Conservation (phyloP, 2,113 vertebrate species). For the Scortum barcoo region DNA sequence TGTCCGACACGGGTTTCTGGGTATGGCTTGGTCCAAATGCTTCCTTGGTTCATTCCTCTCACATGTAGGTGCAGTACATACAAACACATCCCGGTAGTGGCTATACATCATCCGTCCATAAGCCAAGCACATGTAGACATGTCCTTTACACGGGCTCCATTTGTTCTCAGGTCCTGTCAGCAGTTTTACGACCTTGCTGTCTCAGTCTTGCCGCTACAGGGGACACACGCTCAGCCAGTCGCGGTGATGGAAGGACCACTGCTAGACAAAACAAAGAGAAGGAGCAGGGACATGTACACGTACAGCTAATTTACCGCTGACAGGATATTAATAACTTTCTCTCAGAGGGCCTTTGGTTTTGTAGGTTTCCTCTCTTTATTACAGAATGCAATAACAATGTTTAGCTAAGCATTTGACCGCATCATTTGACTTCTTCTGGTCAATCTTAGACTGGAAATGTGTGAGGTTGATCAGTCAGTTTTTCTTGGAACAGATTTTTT, state of each 20-base stretch:
- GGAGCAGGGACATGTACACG: conserved; percentile 54
- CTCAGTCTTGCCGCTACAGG: conserved; percentile 46
- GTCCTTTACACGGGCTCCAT: conserved; percentile 44
- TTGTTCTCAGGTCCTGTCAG: conserved; percentile 53
- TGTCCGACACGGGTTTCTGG: conserved; percentile 34
- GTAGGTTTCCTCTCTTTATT: conserved; percentile 76
- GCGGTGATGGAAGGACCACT: conserved; percentile 58
- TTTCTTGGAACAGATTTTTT: conserved; percentile 60
- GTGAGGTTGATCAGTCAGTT: conserved; percentile 73
- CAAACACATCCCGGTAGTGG: conserved; percentile 39
- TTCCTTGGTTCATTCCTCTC: conserved; percentile 57
- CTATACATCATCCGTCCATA: conserved; percentile 44
- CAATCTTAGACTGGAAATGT: conserved; percentile 66
- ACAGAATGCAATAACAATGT: conserved; percentile 75
- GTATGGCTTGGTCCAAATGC: conserved; percentile 13
- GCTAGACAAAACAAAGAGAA: conserved; percentile 77
- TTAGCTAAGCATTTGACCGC: conserved; percentile 76
- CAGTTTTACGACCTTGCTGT: conserved; percentile 65
- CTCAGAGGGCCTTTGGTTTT: conserved; percentile 69
- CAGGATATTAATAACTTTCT: conserved; percentile 79
- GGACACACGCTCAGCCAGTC: conserved; percentile 27
- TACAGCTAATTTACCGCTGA: conserved; percentile 77
- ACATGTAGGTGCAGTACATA: conserved; percentile 46
- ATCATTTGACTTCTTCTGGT: conserved; percentile 67
- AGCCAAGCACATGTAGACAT: conserved; percentile 57